Evolutionary conservation across 1,140 invertebrate species (phyloP), one percentile per base, ranked within the genome.

Genomic region (Lasioglossum albipes): DNA sequence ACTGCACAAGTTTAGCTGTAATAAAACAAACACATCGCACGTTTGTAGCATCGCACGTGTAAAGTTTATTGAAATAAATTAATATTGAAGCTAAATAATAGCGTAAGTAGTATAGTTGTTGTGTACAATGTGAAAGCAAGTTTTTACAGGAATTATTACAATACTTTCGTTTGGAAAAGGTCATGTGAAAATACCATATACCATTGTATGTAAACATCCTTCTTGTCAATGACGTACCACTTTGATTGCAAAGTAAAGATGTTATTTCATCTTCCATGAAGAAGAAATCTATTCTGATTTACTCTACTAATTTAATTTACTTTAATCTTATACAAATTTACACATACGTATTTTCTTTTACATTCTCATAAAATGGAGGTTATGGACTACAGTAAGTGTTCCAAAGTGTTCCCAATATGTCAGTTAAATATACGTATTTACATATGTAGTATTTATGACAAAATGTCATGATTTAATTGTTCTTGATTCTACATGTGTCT

Each of bases 361-460:
- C 0, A 78, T 41, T 42, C 27, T 49, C 36, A 7, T 36, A 18
- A 45, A 27, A 79, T 74, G 52, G 77, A 74, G 77, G 77, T 79
- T 79, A 79, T 79, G 71, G 77, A 79, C 57, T 59, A 49, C 10
- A 41, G 77, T 79, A 79, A 79, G 71, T 74, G 59, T 45, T 49
- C 31, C 10, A 68, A 7, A 22, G 22, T 36, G 18, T n/a, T 45
- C 49, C 31, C 10, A 68, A 7, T 36, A 41, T 36, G 18, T n/a
- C 9, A 45, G 12, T 12, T 36, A n/a, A n/a, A n/a, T n/a, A n/a
- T n/a, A n/a, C n/a, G n/a, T n/a, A n/a, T n/a, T n/a, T n/a, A n/a
- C n/a, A 57, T 9, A 49, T 16, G 18, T 41, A 67, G 22, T 2
- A n/a, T 16, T 22, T 31, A 72, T 4, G 54, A 12, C 12, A 52